Evolutionary conservation across 1,140 invertebrate species (phyloP).

Genomic region (Dendrolimus kikuchii): DNA sequence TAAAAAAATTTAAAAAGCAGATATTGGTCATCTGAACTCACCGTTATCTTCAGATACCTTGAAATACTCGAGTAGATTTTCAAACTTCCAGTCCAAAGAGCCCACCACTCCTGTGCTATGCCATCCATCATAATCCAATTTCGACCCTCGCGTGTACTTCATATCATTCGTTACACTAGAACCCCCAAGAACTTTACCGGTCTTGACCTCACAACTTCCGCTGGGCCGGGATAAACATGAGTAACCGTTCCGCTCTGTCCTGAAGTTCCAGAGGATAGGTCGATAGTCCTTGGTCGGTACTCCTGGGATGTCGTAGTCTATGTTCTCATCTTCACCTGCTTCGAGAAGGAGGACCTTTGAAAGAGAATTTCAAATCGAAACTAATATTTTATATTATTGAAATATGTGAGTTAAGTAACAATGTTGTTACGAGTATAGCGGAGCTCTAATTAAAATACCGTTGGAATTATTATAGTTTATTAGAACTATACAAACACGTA

Average conservation of each 20-base stretch:
- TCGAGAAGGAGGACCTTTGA: slow-evolving; percentile 52
- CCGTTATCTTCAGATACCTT: slow-evolving; percentile 72
- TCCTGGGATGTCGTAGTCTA: slow-evolving; percentile 57
- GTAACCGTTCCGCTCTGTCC: slow-evolving; percentile 54
- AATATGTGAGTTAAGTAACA: no score
- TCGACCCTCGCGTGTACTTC: slow-evolving; percentile 72
- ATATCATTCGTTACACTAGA: slow-evolving; percentile 72
- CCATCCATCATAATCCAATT: slow-evolving; percentile 73
- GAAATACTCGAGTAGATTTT: slow-evolving; percentile 71
- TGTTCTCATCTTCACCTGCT: slow-evolving; percentile 68
- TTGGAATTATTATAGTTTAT: no score
- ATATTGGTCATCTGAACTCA: slow-evolving; percentile 17
- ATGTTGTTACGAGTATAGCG: no score
- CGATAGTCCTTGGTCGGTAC: slow-evolving; percentile 54
- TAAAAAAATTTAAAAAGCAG: no score
- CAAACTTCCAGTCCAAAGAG: slow-evolving; percentile 70
- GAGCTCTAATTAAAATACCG: no score
- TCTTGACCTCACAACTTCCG: slow-evolving; percentile 65
- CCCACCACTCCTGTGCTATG: slow-evolving; percentile 58
- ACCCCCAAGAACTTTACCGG: slow-evolving; percentile 73
- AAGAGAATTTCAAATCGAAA: neutral
- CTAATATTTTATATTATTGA: neutral
- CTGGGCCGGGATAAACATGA: slow-evolving; percentile 57
- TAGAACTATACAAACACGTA: no score
- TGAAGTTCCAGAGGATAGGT: slow-evolving; percentile 60